A percentile compares a stretch with the other conserved stretches of the same genome.
Evolutionary conservation across 2,888 invertebrate species (phyloP).

Genomic region (Heliothis peltigera): DNA sequence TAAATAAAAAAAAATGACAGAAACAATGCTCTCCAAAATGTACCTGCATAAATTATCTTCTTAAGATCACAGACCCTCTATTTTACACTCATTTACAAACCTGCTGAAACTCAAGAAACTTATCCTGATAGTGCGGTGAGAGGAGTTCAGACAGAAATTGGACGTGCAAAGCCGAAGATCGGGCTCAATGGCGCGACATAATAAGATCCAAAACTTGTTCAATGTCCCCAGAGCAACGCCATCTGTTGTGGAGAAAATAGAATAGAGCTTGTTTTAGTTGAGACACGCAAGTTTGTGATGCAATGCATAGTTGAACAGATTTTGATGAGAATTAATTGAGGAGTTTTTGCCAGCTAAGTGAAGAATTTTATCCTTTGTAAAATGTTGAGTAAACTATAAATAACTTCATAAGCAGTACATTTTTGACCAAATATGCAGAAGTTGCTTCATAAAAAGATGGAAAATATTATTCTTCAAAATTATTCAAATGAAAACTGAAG

Average conservation of each 20-base stretch:
- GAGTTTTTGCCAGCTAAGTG: too few species aligned
- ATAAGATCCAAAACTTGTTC: conserved; percentile 41
- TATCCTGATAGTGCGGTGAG: conserved; percentile 7
- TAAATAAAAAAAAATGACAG: too few species aligned
- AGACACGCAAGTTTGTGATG: conserved; percentile 3
- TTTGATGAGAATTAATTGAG: too few species aligned
- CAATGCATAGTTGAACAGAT: too few species aligned
- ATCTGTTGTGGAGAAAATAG: conserved; percentile 19
- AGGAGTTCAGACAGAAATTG: conserved; percentile 30
- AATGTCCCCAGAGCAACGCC: conserved; percentile 12
- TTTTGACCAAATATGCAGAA: too few species aligned
- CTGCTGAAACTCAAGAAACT: conserved; percentile 3
- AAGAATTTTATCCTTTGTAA: too few species aligned
- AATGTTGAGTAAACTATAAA: too few species aligned
- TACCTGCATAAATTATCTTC: not conserved
- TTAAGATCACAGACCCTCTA: not conserved
- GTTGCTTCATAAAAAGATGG: too few species aligned
- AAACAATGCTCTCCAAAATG: not conserved
- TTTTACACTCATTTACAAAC: not conserved
- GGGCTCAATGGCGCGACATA: conserved; percentile 35
- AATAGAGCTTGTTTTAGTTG: not conserved
- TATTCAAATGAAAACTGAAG: conserved; percentile 2
- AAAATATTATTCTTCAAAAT: too few species aligned
- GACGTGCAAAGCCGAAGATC: conserved; percentile 29
- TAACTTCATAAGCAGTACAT: too few species aligned